These are phyloP conservation scores for Achlya flavicornis DNA, from an alignment of 2,888 invertebrate species.

Conservation along the genomic window DNA sequence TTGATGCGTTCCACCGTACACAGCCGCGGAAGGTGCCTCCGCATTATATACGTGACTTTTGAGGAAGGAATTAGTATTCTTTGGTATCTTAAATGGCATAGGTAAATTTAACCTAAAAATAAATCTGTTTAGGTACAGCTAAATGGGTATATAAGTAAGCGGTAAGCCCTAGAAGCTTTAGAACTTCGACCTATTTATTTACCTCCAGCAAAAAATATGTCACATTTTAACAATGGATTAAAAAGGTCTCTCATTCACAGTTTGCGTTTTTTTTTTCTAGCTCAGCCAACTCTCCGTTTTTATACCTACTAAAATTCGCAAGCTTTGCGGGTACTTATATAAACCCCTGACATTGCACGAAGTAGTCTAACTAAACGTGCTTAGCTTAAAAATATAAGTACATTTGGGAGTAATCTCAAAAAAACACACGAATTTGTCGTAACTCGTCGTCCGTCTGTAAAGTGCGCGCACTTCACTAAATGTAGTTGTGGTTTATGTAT, in stretches of 20 bases:
- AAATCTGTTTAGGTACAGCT: too few relatives aligned
- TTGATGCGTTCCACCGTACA: too few relatives aligned
- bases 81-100: too few relatives aligned
- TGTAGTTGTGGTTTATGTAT: slow-evolving; percentile 35
- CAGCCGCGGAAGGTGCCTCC: too few relatives aligned
- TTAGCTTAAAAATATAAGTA: slow-evolving; percentile 40
- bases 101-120: too few relatives aligned
- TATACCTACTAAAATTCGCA: background rate
- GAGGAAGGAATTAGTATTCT: too few relatives aligned
- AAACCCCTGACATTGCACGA: slow-evolving; percentile 2
- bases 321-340: background rate
- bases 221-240: background rate
- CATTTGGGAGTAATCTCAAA: slow-evolving; percentile 47
- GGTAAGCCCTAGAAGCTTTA: too few relatives aligned
- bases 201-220: background rate
- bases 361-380: slow-evolving; percentile 29
- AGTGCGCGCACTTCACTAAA: slow-evolving; percentile 64
- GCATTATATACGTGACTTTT: too few relatives aligned
- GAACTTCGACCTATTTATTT: background rate
- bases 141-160: too few relatives aligned
- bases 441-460: slow-evolving; percentile 49
- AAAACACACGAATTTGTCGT: slow-evolving; percentile 51
- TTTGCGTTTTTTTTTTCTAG: background rate
- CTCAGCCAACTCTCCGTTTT: background rate
- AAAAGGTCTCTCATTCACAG: slow-evolving; percentile 4